Percentiles rank a stretch among this genome's conserved stretches.
phyloP scores from a whole-genome alignment of 2,888 invertebrate species.

The Choristoneura rosaceana region DNA sequence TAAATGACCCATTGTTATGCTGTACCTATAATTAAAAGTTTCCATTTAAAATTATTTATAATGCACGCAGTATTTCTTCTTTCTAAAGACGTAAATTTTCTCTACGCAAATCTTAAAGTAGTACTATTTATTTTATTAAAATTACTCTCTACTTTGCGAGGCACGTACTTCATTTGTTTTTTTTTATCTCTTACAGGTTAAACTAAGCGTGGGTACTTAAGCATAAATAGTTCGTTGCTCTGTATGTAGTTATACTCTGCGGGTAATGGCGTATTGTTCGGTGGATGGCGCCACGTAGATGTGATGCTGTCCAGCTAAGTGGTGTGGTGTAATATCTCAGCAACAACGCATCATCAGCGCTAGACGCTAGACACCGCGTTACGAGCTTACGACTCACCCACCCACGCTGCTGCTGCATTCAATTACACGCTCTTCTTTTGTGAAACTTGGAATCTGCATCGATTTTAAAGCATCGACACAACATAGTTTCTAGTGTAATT shows the following conservation, averaged over 20 bases:
- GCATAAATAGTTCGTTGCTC: slow-evolving; percentile 8
- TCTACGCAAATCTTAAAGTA: not conserved
- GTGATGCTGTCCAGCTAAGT: slow-evolving; percentile 21
- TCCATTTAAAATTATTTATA: no score
- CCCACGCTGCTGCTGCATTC: slow-evolving; percentile 22
- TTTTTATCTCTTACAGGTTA: not conserved
- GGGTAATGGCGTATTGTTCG: slow-evolving; percentile 63
- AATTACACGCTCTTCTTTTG: not conserved
- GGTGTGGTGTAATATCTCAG: slow-evolving; percentile 37
- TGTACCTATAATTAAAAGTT: not conserved
- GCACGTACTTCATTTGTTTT: not conserved
- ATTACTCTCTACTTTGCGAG: not conserved
- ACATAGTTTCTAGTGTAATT: not conserved
- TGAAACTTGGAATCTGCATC: not conserved
- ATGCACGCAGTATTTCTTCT: not conserved
- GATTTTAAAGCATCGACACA: not conserved
- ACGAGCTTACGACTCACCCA: slow-evolving; percentile 11
- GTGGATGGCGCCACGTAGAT: slow-evolving; percentile 53
- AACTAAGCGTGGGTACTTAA: not conserved
- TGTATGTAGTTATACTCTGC: slow-evolving; percentile 19
- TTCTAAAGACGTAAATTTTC: not conserved
- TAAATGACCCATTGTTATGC: not conserved
- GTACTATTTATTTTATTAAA: not conserved
- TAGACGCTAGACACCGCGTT: slow-evolving; percentile 6
- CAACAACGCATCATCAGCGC: slow-evolving; percentile 29